Base-by-base conservation (phyloP, 2,113 vertebrate species). In the Poeciliopsis prolifica region DNA sequence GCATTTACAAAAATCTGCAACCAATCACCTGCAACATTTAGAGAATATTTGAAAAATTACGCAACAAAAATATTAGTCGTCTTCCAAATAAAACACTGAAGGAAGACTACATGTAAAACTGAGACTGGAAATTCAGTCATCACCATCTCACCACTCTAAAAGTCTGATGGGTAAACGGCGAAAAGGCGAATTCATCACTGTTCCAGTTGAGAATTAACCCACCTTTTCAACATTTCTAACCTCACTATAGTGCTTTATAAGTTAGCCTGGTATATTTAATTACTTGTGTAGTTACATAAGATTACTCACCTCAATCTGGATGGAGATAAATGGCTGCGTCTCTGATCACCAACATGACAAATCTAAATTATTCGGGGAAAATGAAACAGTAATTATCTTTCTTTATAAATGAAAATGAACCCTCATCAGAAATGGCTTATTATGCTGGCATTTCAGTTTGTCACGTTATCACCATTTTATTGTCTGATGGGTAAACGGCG, bases 401-500 rank as follows among this genome's bases (percentile, higher is more conserved):
- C 42, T 44, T 44, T 40, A 3, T 11, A 40, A 40, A 40, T 40
- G 37, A 40, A 12, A 40, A 40, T 40, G 37, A 1, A 40, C 37
- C 5, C 31, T 33, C 2, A 4, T 22, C 15, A 17, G 5, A 14
- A 51, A 5, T 17, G 5, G 5, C 5, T 9, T 10, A 12, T 28
- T 0, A 11, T 37, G n/a, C 54, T 70, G n/a, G 6, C n/a, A 37
- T 37, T 82, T 94, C 93, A 93, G 92, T 88, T 81, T 24, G 78
- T 83, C 81, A 89, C 85, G 86, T 10, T 15, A 8, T 70, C 69
- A 70, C 69, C 69, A 70, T 61, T 15, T 28, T 70, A 3, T 19
- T 93, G 83, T 93, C 92, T 86, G 92, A 92, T 81, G 91, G 92
- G 92, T 94, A 93, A 94, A 94, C 91, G 89, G 91, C 92, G 22